Base-by-base conservation (phyloP, 2,797 vertebrate species). In the Gila robusta region DNA sequence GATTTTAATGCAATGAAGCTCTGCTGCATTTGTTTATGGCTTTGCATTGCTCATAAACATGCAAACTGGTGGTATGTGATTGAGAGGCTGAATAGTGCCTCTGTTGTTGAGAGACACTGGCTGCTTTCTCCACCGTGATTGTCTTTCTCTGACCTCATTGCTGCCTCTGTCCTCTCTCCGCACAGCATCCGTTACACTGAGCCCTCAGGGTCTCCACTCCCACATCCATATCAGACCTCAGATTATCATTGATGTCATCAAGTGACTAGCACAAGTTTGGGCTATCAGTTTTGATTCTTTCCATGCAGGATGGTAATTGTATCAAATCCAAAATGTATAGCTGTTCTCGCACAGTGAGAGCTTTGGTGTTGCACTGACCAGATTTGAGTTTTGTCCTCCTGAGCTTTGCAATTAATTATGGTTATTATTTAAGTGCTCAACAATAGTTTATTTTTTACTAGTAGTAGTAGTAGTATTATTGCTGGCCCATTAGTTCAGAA, bases 21-120 rank as follows among this genome's bases (percentile, higher is more conserved):
- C 59, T 80, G n/a, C 56, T 44, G 66, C 26, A 89, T 91, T 91
- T 91, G 88, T 91, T 88, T 89, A 90, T 88, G 87, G 86, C 82
- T 88, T 90, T 83, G 86, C 88, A 83, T 87, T 56, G 62, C 83
- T 69, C 87, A 87, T 86, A 89, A 89, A 82, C 89, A 89, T 90
- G 89, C 87, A 91, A 88, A 89, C 62, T 47, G 69, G 86, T 85
- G 88, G 88, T 86, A 85, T 88, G 86, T 86, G 84, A 87, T 85
- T 6, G 19, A 81, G 62, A 37, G 54, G n/a, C 85, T 89, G 81
- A 90, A 89, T 87, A 70, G 83, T 82, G 80, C 66, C 69, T 87
- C 89, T 90, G 90, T 91, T 82, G 44, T 79, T 59, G 83, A 62
- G 87, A 89, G 77, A 89, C 86, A 88, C 89, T 81, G 85, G 64